These are phyloP conservation scores for Uromys caudimaculatus DNA, from an alignment of 2,797 vertebrate genomes.

Conservation along the genomic window DNA sequence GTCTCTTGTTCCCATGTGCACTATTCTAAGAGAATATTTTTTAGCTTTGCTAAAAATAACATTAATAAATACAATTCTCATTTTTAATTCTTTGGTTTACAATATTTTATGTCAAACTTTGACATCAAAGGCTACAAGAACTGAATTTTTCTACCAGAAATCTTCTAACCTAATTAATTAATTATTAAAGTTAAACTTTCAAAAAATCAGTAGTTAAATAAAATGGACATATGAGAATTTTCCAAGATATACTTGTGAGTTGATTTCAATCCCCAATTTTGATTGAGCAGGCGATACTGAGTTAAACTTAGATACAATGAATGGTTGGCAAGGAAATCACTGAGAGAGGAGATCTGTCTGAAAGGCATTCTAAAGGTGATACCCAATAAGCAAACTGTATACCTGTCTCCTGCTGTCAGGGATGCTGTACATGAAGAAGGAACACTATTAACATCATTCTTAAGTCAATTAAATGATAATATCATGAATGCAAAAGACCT, in stretches of 20 bases:
- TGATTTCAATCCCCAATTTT: not conserved
- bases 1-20: not conserved
- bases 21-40: not conserved
- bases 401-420: not conserved
- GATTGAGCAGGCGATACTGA: not conserved
- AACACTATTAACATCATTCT: not conserved
- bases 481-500: not conserved
- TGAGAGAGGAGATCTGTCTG: rapidly evolving
- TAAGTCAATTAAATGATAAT: not conserved
- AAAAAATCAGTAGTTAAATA: not conserved
- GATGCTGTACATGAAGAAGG: not conserved
- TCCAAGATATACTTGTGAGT: not conserved
- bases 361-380: not conserved
- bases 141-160: not conserved
- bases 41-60: not conserved
- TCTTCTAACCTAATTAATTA: not conserved
- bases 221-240: not conserved
- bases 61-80: not conserved
- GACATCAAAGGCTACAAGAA: not conserved
- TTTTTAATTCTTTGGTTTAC: not conserved
- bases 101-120: not conserved
- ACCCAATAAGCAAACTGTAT: not conserved
- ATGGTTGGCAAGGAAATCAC: not conserved
- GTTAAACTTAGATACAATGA: not conserved
- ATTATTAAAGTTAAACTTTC: not conserved